Evolutionary conservation across 2,888 invertebrate genomes (phyloP), one percentile per base, ranked within the genome.

Genomic region (Arrhopalites spinosus): DNA sequence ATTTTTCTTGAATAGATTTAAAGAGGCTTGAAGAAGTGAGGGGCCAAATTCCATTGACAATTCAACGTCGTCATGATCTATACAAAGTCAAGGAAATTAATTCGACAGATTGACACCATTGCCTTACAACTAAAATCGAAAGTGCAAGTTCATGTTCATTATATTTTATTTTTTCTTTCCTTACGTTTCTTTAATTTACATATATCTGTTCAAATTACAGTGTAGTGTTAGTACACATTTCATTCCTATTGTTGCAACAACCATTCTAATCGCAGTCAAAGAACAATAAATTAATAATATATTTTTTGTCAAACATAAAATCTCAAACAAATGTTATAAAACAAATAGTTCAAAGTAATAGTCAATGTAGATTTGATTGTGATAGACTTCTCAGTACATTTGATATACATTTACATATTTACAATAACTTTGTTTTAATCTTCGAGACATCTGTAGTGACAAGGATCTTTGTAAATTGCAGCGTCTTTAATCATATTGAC

Each of bases 21-120:
- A 87, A 87, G 2, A 86, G 89, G 75, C 89, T 93, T 59, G 89
- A 92, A 64, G 90, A 93, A 84, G 92, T 95, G 0, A 88, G 96
- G 70, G 88, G 89, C 77, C 94, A 94, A 86, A 94, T 97, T 84
- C 96, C 97, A 0, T 89, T 93, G 23, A 89, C 88, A 53, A 85
- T 84, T 0, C 96, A 96, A 86, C 88, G 91, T 69, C 89, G 95
- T 82, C 86, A 87, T 0, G 94, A 95, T 84, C 83, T 95, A 25
- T 95, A 95, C 83, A 88, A 91, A 61, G 67, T 75, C 2, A 43
- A 36, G 8, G 63, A 72, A 72, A 53, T 29, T 8, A 50, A 25
- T 36, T 36, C 20, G n/a, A 53, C 15, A 53, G 53, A 11, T 11
- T 11, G 36, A 7, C 36, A 36, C 20, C 8, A 53, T n/a, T 53